These are phyloP conservation scores for Carcharodon carcharias DNA, from an alignment of 2,797 vertebrate species.

Conservation along the genomic window DNA sequence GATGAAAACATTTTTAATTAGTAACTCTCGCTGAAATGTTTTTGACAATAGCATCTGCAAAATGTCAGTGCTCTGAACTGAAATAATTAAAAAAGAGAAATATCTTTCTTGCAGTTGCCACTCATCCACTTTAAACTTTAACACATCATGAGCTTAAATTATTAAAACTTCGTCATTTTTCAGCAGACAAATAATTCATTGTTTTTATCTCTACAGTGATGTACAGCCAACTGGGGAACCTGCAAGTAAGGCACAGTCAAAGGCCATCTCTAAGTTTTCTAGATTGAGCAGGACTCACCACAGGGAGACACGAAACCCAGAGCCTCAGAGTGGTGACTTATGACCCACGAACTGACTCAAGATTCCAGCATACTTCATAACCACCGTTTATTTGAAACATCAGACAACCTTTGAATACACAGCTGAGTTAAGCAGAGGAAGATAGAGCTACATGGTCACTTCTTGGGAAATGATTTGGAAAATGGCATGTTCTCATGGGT, in stretches of 20 bases:
- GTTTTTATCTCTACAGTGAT: slow-evolving; percentile 63
- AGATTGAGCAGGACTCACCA: slow-evolving; percentile 72
- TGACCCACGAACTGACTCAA: slow-evolving; percentile 53
- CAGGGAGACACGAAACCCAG: slow-evolving; percentile 72
- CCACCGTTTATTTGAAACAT: not conserved
- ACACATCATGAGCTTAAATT: not conserved
- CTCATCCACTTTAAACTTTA: not conserved
- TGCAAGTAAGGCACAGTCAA: slow-evolving; percentile 64
- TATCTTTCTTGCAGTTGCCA: not conserved
- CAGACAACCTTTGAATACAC: slow-evolving; percentile 4
- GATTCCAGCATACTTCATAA: slow-evolving; percentile 9
- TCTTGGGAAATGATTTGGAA: slow-evolving; percentile 25
- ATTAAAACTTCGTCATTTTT: not conserved
- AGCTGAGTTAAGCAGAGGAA: not conserved
- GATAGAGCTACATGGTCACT: not conserved
- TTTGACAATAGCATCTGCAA: not conserved
- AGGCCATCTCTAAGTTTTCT: slow-evolving; percentile 73
- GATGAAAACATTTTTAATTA: not conserved
- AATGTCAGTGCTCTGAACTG: not conserved
- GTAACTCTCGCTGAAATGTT: not conserved
- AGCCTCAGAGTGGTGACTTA: slow-evolving; percentile 94
- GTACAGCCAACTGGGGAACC: slow-evolving; percentile 65
- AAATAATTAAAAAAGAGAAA: not conserved
- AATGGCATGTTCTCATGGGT: not conserved
- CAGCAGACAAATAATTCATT: slow-evolving; percentile 38